Percentiles rank a stretch among this genome's conserved stretches.
These are phyloP conservation scores for Apis mellifera DNA, from an alignment of 1,140 invertebrate species.

Conservation along the genomic window DNA sequence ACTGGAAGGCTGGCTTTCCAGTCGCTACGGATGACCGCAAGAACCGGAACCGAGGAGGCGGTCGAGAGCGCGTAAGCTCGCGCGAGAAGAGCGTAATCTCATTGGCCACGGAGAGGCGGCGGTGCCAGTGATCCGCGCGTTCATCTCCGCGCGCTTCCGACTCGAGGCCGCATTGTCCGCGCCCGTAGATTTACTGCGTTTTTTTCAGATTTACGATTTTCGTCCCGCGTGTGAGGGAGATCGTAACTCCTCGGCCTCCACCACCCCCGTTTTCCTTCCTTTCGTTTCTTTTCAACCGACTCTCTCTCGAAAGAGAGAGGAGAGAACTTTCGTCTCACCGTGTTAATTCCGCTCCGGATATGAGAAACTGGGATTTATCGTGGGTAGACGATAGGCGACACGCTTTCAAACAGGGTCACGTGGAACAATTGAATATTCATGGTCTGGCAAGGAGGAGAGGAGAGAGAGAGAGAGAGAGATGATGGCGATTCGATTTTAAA, in stretches of 20 bases:
- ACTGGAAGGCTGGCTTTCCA: conserved; percentile 31
- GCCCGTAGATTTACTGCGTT: conserved; percentile 69
- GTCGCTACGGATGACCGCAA: conserved; percentile 19
- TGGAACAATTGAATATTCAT: conserved; percentile 50
- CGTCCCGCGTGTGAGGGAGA: conserved; percentile 22
- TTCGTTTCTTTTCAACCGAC: conserved; percentile 13
- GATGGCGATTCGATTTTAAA: conserved; percentile 6
- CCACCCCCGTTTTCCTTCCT: conserved; percentile 24
- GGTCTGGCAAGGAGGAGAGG: background rate
- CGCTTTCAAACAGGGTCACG: conserved; percentile 22
- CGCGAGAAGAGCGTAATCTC: conserved; percentile 68
- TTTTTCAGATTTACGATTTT: conserved; percentile 70
- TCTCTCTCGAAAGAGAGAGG: background rate
- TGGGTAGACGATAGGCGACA: background rate
- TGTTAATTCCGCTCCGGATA: conserved; percentile 19
- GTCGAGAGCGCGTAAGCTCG: conserved; percentile 53
- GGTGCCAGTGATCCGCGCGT: conserved; percentile 65
- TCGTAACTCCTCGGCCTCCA: conserved; percentile 52
- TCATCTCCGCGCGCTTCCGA: conserved; percentile 66
- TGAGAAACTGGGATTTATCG: conserved; percentile 38
- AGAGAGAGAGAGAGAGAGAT: background rate
- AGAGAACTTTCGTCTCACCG: conserved; percentile 23
- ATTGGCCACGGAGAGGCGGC: conserved; percentile 71
- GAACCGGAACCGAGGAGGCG: conserved; percentile 54
- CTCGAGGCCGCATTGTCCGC: conserved; percentile 64